phyloP scores from a whole-genome alignment of 2,888 invertebrate genomes.

The Patella pellucida region DNA sequence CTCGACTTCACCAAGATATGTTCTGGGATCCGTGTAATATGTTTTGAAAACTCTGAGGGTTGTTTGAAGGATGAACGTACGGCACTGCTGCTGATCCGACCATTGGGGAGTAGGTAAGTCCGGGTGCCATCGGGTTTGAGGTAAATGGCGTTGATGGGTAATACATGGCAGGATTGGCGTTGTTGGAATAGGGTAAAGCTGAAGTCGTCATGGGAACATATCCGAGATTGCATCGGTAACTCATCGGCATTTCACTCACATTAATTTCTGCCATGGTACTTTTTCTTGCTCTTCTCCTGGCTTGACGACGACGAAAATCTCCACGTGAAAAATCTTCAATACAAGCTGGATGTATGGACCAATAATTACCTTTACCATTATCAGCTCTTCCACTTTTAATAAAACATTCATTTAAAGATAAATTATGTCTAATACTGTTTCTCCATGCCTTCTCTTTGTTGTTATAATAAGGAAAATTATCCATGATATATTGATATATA shows the following conservation, averaged over 20 bases:
- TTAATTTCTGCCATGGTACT: conserved; percentile 93
- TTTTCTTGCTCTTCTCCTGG: conserved; percentile 92
- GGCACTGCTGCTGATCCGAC: too few species aligned
- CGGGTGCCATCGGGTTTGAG: too few species aligned
- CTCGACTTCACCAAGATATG: too few species aligned
- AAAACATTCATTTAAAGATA: conserved; percentile 97
- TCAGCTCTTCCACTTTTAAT: conserved; percentile 95
- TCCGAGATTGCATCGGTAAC: not conserved
- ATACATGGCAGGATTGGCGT: too few species aligned
- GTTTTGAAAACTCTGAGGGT: too few species aligned
- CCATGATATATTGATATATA: conserved; percentile 96
- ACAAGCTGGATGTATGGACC: conserved; percentile 98
- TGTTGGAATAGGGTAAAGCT: not conserved
- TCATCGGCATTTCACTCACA: not conserved
- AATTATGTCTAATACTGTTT: conserved; percentile 95
- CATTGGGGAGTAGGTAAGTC: too few species aligned
- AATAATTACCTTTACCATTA: conserved; percentile 98
- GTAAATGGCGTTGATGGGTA: too few species aligned
- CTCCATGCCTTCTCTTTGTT: conserved; percentile 96
- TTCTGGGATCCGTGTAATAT: too few species aligned
- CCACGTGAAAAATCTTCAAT: conserved; percentile 95
- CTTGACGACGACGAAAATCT: conserved; percentile 93
- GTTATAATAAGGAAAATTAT: conserved; percentile 96
- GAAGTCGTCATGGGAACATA: conserved; percentile 2
- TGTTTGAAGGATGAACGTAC: too few species aligned